A percentile compares a stretch with the other conserved stretches of the same genome.
These are phyloP conservation scores for Mnemiopsis leidyi DNA, from an alignment of 37 sponge, comb jelly and placozoan species.

Conservation along the genomic window DNA sequence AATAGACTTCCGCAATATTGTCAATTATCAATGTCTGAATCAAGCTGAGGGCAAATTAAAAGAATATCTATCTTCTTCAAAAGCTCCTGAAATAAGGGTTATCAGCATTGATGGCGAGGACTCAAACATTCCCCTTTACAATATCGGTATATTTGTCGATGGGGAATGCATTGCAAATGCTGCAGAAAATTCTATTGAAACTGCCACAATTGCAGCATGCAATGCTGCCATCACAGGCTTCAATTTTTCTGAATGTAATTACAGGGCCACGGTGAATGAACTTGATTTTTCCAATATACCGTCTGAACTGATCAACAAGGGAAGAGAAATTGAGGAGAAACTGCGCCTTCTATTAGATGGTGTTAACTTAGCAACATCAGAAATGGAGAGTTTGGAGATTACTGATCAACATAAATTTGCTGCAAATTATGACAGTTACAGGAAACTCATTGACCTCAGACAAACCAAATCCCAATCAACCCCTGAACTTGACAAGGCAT, in stretches of 20 bases:
- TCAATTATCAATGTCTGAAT: neutral
- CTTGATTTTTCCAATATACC: neutral
- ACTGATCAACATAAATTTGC: neutral
- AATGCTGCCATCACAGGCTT: slow-evolving; percentile 1
- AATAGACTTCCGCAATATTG: slow-evolving; percentile 26
- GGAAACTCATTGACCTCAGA: neutral
- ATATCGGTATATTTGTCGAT: slow-evolving; percentile 27
- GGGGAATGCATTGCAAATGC: slow-evolving; percentile 2
- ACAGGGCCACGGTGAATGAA: neutral
- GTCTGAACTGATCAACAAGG: neutral
- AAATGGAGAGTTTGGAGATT: neutral
- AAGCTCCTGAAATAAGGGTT: slow-evolving; percentile 21
- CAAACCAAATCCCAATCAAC: neutral
- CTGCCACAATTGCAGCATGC: neutral
- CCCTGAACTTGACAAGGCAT: neutral
- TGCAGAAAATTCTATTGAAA: slow-evolving; percentile 7
- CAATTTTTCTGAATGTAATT: neutral
- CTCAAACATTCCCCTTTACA: neutral
- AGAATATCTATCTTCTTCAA: neutral
- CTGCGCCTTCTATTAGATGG: neutral
- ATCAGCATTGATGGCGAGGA: slow-evolving; percentile 58
- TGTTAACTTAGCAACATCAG: slow-evolving; percentile 8
- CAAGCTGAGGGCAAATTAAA: neutral
- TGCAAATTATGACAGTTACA: neutral
- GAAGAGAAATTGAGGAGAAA: neutral